These are phyloP conservation scores for Lordiphosa collinella DNA, from an alignment of 1,140 invertebrate genomes.

Conservation along the genomic window DNA sequence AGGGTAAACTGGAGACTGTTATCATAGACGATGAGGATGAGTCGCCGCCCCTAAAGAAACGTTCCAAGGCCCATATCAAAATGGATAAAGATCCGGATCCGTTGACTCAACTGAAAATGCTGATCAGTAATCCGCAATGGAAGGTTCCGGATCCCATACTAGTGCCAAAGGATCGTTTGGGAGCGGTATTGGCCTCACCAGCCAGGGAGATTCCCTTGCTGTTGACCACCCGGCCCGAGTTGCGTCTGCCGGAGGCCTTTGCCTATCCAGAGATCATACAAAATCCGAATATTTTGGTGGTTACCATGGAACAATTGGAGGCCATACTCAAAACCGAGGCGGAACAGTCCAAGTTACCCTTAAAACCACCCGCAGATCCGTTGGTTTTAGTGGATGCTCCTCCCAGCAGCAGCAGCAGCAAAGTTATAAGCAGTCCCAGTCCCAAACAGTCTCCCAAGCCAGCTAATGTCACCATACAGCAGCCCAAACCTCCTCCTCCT, in stretches of 20 bases:
- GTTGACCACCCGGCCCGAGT: conserved; percentile 85
- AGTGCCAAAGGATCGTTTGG: conserved; percentile 87
- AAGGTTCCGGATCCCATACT: conserved; percentile 89
- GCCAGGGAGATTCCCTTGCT: conserved; percentile 88
- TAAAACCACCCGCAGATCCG: conserved; percentile 38
- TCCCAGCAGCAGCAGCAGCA: conserved; percentile 20
- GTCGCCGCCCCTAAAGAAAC: conserved; percentile 83
- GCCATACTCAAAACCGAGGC: conserved; percentile 83
- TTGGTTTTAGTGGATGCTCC: conserved; percentile 5
- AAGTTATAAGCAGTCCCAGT: conserved; percentile 33
- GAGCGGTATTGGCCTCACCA: conserved; percentile 86
- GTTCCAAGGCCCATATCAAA: conserved; percentile 60
- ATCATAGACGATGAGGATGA: conserved; percentile 67
- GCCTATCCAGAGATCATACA: conserved; percentile 85
- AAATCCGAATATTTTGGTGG: conserved; percentile 89
- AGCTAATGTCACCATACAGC: background rate
- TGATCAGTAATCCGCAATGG: conserved; percentile 85
- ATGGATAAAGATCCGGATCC: conserved; percentile 83
- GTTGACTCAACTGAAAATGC: conserved; percentile 85
- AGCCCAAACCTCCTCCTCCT: too few species aligned
- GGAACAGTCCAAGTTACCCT: conserved; percentile 61
- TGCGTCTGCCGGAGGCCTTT: conserved; percentile 86
- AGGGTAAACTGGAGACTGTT: conserved; percentile 77
- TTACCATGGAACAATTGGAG: conserved; percentile 88
- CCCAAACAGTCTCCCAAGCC: conserved; percentile 24